Base-by-base conservation (phyloP, 2,113 vertebrate genomes). In the Mustelus asterias region DNA sequence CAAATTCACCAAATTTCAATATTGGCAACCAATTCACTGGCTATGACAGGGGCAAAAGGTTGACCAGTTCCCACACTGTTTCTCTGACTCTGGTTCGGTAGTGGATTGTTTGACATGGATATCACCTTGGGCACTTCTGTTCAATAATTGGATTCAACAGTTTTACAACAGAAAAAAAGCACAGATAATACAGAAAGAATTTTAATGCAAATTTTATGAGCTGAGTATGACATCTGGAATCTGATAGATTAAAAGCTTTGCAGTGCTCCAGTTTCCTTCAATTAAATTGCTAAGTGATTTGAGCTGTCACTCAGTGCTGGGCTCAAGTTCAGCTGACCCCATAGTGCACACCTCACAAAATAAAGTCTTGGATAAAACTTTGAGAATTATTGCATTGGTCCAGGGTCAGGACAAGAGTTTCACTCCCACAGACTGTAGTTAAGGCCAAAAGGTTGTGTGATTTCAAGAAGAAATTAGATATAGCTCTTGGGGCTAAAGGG, bases 121-220 rank as follows among this genome's bases (percentile, higher is more conserved):
- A 41, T 83, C 37, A 83, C 37, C 37, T 83, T 14, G 6, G 37
- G 80, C 37, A 83, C 16, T 41, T 41, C 80, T 41, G 16, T 83
- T 83, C 13, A 83, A 83, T 83, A 83, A 44, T 83, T 83, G 20
- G 80, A 83, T 83, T 83, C 80, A 83, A 83, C 80, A 83, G 41
- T 83, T 44, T 83, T 83, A 83, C 80, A 83, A 18, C 80, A 20
- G 37, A 20, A 44, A 37, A 83, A 83, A 20, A 5, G 16, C 4
- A 20, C 80, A 44, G 80, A 83, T 83, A 41, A 41, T 20, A 44
- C 20, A 44, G 37, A 83, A 83, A 83, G 37, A 20, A 83, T 83
- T 83, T 83, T 41, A 83, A 83, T 83, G 37, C 37, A 83, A 83
- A 83, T 83, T 83, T 83, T 18, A 83, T 83, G 80, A 83, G 80